Evolutionary conservation across 2,888 invertebrate species (phyloP).

Genomic region (Panopea generosa): DNA sequence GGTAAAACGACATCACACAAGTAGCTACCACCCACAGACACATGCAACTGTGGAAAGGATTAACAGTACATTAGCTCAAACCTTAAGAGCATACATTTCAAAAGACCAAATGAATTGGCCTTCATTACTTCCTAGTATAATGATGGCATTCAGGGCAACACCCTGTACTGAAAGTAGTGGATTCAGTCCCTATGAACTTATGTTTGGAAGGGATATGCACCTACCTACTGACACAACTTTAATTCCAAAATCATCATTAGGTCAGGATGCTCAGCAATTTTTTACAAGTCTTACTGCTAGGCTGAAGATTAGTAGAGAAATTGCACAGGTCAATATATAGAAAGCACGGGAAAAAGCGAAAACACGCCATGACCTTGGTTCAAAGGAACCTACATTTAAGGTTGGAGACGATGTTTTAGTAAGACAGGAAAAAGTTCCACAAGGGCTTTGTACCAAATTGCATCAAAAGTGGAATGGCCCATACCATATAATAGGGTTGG

Average conservation of each 20-base stretch:
- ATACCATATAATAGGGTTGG: slow-evolving; percentile 27
- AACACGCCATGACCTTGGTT: too few relatives aligned
- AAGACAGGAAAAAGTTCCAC: neutral
- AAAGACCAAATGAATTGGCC: slow-evolving; percentile 49
- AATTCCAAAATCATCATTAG: slow-evolving; percentile 32
- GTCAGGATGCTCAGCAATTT: slow-evolving; percentile 1
- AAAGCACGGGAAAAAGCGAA: slow-evolving; percentile 8
- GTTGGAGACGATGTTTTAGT: slow-evolving; percentile 36
- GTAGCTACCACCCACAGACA: slow-evolving; percentile 50
- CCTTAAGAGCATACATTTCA: slow-evolving; percentile 36
- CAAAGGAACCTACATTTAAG: slow-evolving; percentile 23
- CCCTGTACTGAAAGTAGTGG: too few relatives aligned
- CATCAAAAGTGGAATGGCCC: slow-evolving; percentile 37
- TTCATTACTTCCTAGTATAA: slow-evolving; percentile 33
- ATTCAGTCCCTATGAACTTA: slow-evolving; percentile 1
- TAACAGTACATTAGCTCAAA: slow-evolving; percentile 36
- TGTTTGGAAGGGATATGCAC: slow-evolving; percentile 25
- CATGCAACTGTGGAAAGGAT: too few relatives aligned
- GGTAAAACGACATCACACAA: slow-evolving; percentile 42
- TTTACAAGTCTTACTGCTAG: slow-evolving; percentile 10
- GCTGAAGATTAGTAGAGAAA: slow-evolving; percentile 17
- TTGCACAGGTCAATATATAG: slow-evolving; percentile 30
- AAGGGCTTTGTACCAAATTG: too few relatives aligned
- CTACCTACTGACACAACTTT: slow-evolving; percentile 27
- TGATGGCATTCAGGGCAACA: slow-evolving; percentile 44